Evolutionary conservation across 2,888 invertebrate species (phyloP), one percentile per base, ranked within the genome.

Genomic region (Strigamia crassipes): DNA sequence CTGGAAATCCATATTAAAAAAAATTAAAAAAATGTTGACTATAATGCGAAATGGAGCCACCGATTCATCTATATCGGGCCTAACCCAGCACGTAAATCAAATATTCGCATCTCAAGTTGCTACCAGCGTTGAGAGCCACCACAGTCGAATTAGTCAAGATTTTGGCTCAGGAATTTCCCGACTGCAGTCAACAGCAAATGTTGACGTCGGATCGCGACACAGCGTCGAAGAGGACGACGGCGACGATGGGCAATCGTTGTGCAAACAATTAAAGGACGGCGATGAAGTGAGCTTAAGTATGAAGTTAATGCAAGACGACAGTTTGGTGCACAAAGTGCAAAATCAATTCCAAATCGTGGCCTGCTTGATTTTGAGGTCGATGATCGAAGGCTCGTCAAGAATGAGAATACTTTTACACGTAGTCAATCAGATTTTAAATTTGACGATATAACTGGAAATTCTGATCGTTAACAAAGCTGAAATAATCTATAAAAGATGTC

Each of bases 141-240:
- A 56, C 18, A 56, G 18, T n/a, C n/a, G 61, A 18, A 56, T 56
- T 56, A 56, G 61, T 56, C 61, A 56, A 56, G 61, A 56, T 56
- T 56, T 18, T 56, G n/a, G 8, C 61, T 18, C n/a, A 56, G 8
- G 61, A 56, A 56, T 56, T 56, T 21, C 34, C 61, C 61, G 21
- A 56, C 8, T 56, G 4, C 21, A 56, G 8, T 18, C n/a, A 56
- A 18, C n/a, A n/a, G n/a, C 21, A 21, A 56, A 56, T 2, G 8
- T 56, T 18, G 8, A 5, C 61, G 21, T 34, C 6, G 34, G 34
- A 34, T 34, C 34, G 34, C 34, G 6, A 5, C 34, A 6, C 34
- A 34, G 34, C 34, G 8, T 18, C 4, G 61, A n/a, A n/a, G 61
- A 56, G 8, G 61, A 56, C 8, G 21, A 21, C 21, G 61, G 8